Evolutionary conservation across 2,797 vertebrate genomes (phyloP).

Genomic region (Cichlasoma orientale): DNA sequence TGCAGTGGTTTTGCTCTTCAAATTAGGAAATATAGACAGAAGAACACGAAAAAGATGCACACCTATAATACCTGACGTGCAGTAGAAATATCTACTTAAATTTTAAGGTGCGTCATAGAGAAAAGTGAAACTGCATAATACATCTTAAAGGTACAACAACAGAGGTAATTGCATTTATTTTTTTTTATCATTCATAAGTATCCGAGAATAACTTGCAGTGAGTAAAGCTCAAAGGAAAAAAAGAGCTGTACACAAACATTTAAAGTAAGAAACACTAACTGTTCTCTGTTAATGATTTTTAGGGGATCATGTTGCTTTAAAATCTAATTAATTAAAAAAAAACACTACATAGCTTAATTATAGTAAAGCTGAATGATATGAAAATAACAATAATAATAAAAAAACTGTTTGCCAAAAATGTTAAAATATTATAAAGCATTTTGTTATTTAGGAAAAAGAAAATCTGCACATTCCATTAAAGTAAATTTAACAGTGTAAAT

Average conservation of each 20-base stretch:
- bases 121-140: conserved; percentile 36
- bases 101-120: conserved; percentile 8
- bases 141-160: conserved; percentile 8
- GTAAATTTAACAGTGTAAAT: conserved; percentile 5
- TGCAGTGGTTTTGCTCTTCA: neutral
- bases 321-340: conserved; percentile 38
- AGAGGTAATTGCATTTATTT: conserved; percentile 40
- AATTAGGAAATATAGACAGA: neutral
- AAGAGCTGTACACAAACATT: conserved; percentile 13
- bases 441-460: neutral
- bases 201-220: conserved; percentile 22
- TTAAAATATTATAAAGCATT: neutral
- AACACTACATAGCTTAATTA: conserved; percentile 13
- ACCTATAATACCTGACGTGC: neutral
- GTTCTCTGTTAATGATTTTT: neutral
- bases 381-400: conserved; percentile 26
- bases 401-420: conserved; percentile 2
- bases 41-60: neutral
- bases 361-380: conserved; percentile 16
- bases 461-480: neutral
- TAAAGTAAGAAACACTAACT: conserved; percentile 3
- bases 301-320: neutral
- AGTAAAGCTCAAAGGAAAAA: conserved; percentile 28
- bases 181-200: neutral
- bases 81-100: neutral